Evolutionary conservation across 2,888 invertebrate genomes (phyloP), one percentile per base, ranked within the genome.

Genomic region (Allophyes oxyacanthae): DNA sequence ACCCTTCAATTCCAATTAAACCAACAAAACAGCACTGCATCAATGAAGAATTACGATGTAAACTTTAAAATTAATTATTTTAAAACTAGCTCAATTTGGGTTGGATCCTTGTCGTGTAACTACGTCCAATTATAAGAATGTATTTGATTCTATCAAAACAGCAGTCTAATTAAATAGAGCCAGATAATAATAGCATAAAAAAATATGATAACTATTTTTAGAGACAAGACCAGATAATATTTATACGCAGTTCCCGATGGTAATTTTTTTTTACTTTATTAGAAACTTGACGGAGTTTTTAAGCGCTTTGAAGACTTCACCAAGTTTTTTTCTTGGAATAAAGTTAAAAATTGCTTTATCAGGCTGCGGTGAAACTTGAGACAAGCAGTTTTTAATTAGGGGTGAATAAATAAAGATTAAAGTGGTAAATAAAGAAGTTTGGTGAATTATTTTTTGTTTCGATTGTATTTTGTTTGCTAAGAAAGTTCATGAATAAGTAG

Each of bases 321-420:
- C 6, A 37, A 64, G 40, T 32, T 60, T 64, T 45, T 42, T 60
- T 34, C 36, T 36, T 14, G 11, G 9, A 46, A 64, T 36, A 41
- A 74, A 65, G 34, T 56, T 70, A 8, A 43, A 45, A 46, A 45
- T 51, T 55, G n/a, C n/a, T 62, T 56, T 55, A 56, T 59, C 58
- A 41, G 20, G 26, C 42, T 26, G 50, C 32, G 53, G 53, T 46
- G 40, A 49, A 56, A 65, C 20, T 71, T 44, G 44, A 54, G 25
- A 51, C 49, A 57, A 73, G 32, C 54, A 60, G 36, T 52, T 70
- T 65, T 52, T 57, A 52, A 56, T 66, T 70, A 53, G 14, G 13
- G 38, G 41, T 7, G 9, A 45, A 45, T 44, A 33, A 44, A 51
- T 32, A 52, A 40, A 34, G 25, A 43, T 48, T 55, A 28, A n/a